Conservation (phyloP, 2,888 invertebrate genomes). For the Xestia sexstrigata region DNA sequence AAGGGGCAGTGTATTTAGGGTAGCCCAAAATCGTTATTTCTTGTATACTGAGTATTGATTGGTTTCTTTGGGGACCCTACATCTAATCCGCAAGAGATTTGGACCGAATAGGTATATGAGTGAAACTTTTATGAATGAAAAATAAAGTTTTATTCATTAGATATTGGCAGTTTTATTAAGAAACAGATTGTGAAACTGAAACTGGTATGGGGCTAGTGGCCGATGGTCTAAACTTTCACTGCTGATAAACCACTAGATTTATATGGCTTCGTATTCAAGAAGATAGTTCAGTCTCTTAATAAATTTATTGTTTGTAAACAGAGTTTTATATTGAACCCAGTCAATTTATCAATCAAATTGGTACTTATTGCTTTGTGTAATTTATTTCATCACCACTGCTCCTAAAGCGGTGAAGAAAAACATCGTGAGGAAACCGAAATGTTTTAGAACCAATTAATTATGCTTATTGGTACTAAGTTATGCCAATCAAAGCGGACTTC, state of each 20-base stretch:
- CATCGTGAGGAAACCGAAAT: too few relatives aligned
- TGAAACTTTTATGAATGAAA: conserved; percentile 18
- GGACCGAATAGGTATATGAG: not conserved
- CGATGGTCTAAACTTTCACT: conserved; percentile 59
- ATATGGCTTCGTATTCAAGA: conserved; percentile 34
- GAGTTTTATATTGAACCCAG: not conserved
- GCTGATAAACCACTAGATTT: conserved; percentile 24
- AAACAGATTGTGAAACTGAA: conserved; percentile 26
- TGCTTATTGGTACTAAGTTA: not conserved
- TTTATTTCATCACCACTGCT: too few relatives aligned
- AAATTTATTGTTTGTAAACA: conserved; percentile 10
- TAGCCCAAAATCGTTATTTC: conserved; percentile 29
- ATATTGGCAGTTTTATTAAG: conserved; percentile 5
- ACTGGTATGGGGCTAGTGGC: conserved; percentile 52
- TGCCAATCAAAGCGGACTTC: conserved; percentile 27
- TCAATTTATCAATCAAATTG: not conserved
- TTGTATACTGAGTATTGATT: conserved; percentile 45
- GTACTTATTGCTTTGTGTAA: too few relatives aligned
- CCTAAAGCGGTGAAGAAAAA: too few relatives aligned
- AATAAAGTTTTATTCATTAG: conserved; percentile 5
- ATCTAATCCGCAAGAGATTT: conserved; percentile 32
- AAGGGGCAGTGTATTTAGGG: conserved; percentile 46
- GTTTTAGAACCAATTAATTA: too few relatives aligned
- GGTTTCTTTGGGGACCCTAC: conserved; percentile 13
- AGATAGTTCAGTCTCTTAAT: conserved; percentile 31